Conservation (phyloP, 2,888 invertebrate genomes). For the Oxystoma pomonae region DNA sequence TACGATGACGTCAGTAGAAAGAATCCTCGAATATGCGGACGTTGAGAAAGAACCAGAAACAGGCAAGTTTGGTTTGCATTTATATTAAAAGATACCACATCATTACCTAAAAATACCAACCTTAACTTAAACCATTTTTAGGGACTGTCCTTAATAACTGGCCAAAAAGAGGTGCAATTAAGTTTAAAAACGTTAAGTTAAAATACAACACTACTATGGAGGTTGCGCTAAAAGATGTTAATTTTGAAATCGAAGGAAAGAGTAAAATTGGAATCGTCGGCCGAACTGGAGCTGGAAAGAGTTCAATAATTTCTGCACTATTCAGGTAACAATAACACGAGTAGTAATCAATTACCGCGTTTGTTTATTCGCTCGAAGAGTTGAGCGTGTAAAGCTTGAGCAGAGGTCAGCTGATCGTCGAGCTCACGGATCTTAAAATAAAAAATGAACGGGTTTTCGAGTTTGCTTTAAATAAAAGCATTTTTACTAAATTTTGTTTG, state of each 20-base stretch:
- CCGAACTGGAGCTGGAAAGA: slow-evolving; percentile 79
- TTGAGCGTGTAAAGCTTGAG: too few relatives aligned
- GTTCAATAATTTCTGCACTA: slow-evolving; percentile 68
- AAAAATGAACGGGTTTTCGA: too few relatives aligned
- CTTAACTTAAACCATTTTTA: background rate
- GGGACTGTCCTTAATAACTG: slow-evolving; percentile 47
- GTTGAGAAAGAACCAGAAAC: slow-evolving; percentile 55
- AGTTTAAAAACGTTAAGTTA: slow-evolving; percentile 63
- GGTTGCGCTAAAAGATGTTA: slow-evolving; percentile 50
- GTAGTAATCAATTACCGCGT: too few relatives aligned
- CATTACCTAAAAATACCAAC: too few relatives aligned
- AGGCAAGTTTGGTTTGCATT: too few relatives aligned
- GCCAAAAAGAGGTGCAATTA: slow-evolving; percentile 67
- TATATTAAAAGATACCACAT: too few relatives aligned
- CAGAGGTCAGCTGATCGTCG: too few relatives aligned
- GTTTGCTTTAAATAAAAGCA: too few relatives aligned
- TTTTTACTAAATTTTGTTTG: too few relatives aligned
- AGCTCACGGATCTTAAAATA: too few relatives aligned
- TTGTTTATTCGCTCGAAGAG: too few relatives aligned
- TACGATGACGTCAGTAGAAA: slow-evolving; percentile 87
- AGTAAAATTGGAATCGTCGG: slow-evolving; percentile 76
- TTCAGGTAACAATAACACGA: slow-evolving; percentile 55
- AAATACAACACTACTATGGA: slow-evolving; percentile 68
- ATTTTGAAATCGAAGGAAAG: slow-evolving; percentile 59
- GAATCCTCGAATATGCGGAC: slow-evolving; percentile 75